Evolutionary conservation across 2,888 invertebrate genomes (phyloP).

Genomic region (Diploptera punctata): DNA sequence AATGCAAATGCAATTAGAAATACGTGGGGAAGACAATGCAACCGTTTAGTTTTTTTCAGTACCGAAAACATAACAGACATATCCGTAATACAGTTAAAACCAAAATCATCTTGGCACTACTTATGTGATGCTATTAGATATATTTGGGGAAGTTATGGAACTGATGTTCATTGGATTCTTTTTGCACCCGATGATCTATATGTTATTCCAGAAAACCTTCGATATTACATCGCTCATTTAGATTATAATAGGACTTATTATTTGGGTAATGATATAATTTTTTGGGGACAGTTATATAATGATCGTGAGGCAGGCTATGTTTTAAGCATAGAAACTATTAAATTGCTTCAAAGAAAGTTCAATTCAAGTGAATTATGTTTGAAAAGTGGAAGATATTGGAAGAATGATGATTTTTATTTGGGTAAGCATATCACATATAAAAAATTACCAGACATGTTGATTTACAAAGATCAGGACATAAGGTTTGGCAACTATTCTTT

Average conservation of each 20-base stretch:
- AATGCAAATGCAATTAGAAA: conserved; percentile 53
- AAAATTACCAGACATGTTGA: no score
- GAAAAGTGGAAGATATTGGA: conserved; percentile 59
- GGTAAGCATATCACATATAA: no score
- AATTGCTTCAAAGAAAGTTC: conserved; percentile 54
- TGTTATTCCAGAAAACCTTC: conserved; percentile 63
- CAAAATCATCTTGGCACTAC: conserved; percentile 54
- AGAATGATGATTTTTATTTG: conserved; percentile 65
- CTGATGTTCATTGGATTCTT: conserved; percentile 59
- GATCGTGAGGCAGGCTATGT: conserved; percentile 63
- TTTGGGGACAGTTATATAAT: conserved; percentile 64
- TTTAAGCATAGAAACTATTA: conserved; percentile 59
- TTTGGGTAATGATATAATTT: conserved; percentile 61
- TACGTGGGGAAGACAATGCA: conserved; percentile 54
- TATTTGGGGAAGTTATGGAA: conserved; percentile 48
- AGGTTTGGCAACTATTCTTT: no score
- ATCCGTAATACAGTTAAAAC: conserved; percentile 33
- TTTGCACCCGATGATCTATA: conserved; percentile 62
- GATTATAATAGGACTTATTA: conserved; percentile 58
- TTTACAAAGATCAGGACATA: no score
- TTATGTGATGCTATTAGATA: conserved; percentile 55
- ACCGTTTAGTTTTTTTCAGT: conserved; percentile 38
- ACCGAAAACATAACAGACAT: conserved; percentile 25
- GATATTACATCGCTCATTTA: conserved; percentile 58
- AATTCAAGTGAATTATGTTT: conserved; percentile 55